These are phyloP conservation scores for Metellina segmentata DNA, from an alignment of 2,888 invertebrate genomes.

Conservation along the genomic window DNA sequence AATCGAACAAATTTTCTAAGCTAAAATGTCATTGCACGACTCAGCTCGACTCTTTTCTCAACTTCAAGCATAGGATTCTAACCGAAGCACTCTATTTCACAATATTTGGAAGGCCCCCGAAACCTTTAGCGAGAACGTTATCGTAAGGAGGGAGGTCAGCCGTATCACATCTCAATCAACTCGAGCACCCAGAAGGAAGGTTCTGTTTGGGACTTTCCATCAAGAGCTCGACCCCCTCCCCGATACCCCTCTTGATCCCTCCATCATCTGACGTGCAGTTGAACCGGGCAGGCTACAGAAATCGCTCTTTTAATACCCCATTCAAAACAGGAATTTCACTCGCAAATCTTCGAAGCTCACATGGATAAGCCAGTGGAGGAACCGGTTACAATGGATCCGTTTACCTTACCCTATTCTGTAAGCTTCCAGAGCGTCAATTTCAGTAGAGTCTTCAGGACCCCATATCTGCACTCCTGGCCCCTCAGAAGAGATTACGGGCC, in stretches of 20 bases:
- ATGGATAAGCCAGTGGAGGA: background rate
- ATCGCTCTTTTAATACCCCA: constrained; percentile 28
- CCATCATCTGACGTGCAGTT: constrained; percentile 37
- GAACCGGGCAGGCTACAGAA: constrained; percentile 14
- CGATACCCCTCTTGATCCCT: constrained; percentile 13
- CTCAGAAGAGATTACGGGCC: no score
- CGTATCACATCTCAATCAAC: constrained; percentile 70
- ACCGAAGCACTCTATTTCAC: background rate
- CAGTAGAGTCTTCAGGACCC: no score
- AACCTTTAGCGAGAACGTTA: constrained; percentile 12
- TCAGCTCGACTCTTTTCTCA: background rate
- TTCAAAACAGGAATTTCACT: background rate
- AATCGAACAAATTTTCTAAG: background rate
- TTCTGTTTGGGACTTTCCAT: constrained; percentile 48
- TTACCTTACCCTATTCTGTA: no score
- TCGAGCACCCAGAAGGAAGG: constrained; percentile 54
- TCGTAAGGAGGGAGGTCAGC: constrained; percentile 52
- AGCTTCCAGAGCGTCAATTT: no score
- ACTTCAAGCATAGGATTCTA: background rate
- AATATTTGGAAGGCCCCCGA: constrained; percentile 25
- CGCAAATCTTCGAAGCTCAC: constrained; percentile 21
- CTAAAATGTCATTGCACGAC: background rate
- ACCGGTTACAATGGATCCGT: no score
- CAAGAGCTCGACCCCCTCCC: background rate
- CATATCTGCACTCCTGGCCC: no score